phyloP scores from a whole-genome alignment of 2,888 invertebrate genomes.

The Operophtera brumata region DNA sequence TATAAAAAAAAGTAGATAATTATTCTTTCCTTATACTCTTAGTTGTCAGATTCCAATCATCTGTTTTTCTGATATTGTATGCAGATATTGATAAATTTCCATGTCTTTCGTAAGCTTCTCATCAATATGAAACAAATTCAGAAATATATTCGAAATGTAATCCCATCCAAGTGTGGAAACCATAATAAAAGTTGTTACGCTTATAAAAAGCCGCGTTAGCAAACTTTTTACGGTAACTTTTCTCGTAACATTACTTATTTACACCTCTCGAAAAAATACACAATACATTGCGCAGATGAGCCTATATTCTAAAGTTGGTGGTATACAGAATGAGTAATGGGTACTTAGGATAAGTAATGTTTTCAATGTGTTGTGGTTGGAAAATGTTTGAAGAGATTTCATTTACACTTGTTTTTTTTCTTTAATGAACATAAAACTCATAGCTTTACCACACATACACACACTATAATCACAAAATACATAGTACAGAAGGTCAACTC shows the following conservation, averaged over 20 bases:
- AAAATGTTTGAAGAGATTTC: neutral
- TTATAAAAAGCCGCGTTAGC: constrained; percentile 26
- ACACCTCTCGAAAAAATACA: constrained; percentile 27
- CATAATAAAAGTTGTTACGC: constrained; percentile 19
- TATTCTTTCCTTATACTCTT: too few relatives aligned
- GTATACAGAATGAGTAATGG: constrained; percentile 16
- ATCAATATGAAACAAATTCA: neutral
- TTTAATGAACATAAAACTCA: too few relatives aligned
- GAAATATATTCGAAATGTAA: neutral
- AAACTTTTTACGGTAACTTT: constrained; percentile 19
- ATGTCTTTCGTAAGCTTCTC: neutral
- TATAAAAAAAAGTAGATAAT: too few relatives aligned
- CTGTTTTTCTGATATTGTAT: too few relatives aligned
- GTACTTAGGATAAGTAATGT: constrained; percentile 4
- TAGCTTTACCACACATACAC: too few relatives aligned
- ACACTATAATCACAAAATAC: too few relatives aligned
- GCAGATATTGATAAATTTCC: too few relatives aligned
- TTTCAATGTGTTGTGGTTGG: neutral
- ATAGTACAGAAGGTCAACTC: too few relatives aligned
- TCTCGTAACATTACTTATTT: constrained; percentile 28
- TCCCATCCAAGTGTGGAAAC: constrained; percentile 7
- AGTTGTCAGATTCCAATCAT: too few relatives aligned
- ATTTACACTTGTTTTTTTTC: neutral
- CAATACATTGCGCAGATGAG: constrained; percentile 25
- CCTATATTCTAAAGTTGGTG: constrained; percentile 21